Evolutionary conservation across 1,140 invertebrate genomes (phyloP).

Genomic region (Ruditapes philippinarum): DNA sequence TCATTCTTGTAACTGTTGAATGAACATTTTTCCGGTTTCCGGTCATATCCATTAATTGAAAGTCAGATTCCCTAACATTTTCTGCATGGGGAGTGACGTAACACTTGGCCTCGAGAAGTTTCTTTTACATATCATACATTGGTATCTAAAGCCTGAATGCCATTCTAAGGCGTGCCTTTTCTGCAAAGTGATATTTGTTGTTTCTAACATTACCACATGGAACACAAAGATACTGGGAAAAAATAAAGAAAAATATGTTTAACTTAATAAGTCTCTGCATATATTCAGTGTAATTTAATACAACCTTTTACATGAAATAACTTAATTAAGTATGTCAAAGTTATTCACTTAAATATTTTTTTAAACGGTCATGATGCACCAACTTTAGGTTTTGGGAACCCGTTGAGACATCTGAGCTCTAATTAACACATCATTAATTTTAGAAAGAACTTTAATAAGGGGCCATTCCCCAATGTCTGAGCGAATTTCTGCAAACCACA

Average conservation of each 20-base stretch:
- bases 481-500: background rate
- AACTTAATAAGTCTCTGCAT: background rate
- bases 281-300: background rate
- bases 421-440: background rate
- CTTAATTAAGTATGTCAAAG: background rate
- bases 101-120: background rate
- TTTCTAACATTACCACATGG: background rate
- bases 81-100: background rate
- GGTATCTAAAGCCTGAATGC: background rate
- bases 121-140: background rate
- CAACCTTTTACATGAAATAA: background rate
- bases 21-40: background rate
- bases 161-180: background rate
- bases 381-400: background rate
- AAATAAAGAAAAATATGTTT: background rate
- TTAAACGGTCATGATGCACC: slow-evolving; percentile 12
- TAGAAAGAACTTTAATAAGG: background rate
- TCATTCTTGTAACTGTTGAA: background rate
- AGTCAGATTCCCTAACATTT: background rate
- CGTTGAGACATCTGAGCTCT: background rate
- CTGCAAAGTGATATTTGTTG: background rate
- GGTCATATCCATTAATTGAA: background rate
- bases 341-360: background rate
- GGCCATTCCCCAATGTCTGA: background rate
- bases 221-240: background rate